phyloP scores from a whole-genome alignment of 2,888 invertebrate species.

The Anodontia alba region DNA sequence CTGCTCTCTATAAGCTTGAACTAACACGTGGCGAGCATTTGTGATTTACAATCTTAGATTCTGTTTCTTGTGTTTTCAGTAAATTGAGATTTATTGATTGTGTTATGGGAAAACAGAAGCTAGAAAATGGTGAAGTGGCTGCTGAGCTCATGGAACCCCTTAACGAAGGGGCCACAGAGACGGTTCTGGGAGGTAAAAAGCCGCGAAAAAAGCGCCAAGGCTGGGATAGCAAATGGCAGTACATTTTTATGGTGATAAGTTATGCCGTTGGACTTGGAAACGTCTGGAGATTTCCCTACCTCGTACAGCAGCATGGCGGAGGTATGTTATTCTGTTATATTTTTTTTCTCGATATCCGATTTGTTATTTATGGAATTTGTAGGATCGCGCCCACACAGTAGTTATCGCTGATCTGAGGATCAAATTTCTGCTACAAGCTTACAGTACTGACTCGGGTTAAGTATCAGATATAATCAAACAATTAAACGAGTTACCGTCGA shows the following conservation, averaged over 20 bases:
- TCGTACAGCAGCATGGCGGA: conserved; percentile 77
- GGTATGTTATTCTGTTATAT: conserved; percentile 55
- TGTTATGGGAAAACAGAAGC: conserved; percentile 48
- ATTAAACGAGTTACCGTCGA: too few relatives aligned
- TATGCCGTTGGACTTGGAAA: conserved; percentile 79
- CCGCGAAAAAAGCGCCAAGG: conserved; percentile 58
- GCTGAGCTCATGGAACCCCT: conserved; percentile 40
- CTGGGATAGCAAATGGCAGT: conserved; percentile 77
- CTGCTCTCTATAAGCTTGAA: too few relatives aligned
- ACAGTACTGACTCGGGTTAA: too few relatives aligned
- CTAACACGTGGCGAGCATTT: background rate
- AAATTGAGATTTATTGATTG: background rate
- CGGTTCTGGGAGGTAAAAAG: conserved; percentile 33
- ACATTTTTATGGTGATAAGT: conserved; percentile 79
- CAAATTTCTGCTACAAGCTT: too few relatives aligned
- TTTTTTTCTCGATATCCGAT: too few relatives aligned
- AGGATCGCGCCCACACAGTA: too few relatives aligned
- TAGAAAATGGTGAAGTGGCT: conserved; percentile 40
- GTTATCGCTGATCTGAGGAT: too few relatives aligned
- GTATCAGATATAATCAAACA: too few relatives aligned
- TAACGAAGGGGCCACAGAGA: conserved; percentile 26
- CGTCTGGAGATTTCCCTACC: conserved; percentile 78
- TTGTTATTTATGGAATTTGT: too few relatives aligned
- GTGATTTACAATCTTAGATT: background rate
- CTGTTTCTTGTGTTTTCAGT: background rate